Base-by-base conservation (phyloP, 2,888 invertebrate species). In the Oligia latruncula region DNA sequence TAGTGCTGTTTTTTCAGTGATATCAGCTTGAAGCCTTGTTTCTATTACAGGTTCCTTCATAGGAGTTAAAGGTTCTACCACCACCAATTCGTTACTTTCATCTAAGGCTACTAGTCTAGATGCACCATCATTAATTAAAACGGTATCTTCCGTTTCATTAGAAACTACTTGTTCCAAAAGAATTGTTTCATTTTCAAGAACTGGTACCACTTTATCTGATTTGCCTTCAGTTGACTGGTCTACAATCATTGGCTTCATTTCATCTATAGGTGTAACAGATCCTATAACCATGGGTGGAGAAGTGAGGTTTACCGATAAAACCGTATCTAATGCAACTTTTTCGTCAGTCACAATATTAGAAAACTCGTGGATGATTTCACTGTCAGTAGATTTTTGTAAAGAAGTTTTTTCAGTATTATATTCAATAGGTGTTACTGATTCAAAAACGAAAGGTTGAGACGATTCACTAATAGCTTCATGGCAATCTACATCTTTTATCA, bases 251-350 rank as follows among this genome's bases (percentile, higher is more conserved):
- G 29, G 11, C 5, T 77, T 77, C 15, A 55, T 29, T 68, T 52
- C n/a, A 46, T 64, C 58, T 29, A 79, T 52, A 65, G 35, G 43
- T 60, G 13, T 23, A 20, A 58, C 23, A 23, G 64, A 65, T 52
- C n/a, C 77, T 29, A 71, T 8, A 77, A 77, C 20, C 23, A 79
- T 60, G 8, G 66, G 71, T 29, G 55, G 49, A 46, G 11, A 40
- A 17, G 0, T 43, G 75, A 52, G 29, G 52, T 15, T 49, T 67
- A 74, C 11, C 9, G 11, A 29, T 60, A 17, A 23, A 15, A 46
- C 17, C n/a, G 49, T 49, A 60, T 71, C n/a, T 65, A 70, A 15
- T 55, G 6, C 35, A 20, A 6, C 6, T 6, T 17, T 75, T n/a
- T 66, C 35, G 11, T 58, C n/a, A 49, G 15, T n/a, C 1, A 35